Conservation (phyloP, 2,113 vertebrate genomes). For the Triplophysa tibetana region DNA sequence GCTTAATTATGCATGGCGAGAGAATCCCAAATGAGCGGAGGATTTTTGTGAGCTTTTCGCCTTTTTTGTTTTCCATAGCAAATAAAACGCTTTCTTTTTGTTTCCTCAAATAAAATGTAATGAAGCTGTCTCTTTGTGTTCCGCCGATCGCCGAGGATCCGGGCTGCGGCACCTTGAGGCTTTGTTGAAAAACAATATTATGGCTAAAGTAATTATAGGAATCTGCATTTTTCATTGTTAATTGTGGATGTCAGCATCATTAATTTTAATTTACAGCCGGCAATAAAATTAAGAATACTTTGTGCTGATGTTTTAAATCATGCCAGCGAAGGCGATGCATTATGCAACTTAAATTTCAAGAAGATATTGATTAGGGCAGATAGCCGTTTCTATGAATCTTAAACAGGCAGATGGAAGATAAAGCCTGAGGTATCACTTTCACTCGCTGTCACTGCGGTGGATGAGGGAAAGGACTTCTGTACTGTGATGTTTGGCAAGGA, state of each 20-base stretch:
- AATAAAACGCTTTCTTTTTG: slow-evolving; percentile 88
- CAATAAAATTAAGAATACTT: slow-evolving; percentile 99
- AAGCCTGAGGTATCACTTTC: slow-evolving; percentile 78
- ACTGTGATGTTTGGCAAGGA: slow-evolving; percentile 31
- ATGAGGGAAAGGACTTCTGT: slow-evolving; percentile 50
- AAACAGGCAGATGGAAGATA: slow-evolving; percentile 77
- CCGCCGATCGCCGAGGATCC: slow-evolving; percentile 94
- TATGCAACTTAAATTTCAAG: slow-evolving; percentile 82
- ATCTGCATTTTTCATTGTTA: slow-evolving; percentile 99
- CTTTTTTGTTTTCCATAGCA: slow-evolving; percentile 94
- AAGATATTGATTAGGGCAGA: slow-evolving; percentile 82
- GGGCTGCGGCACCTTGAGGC: slow-evolving; percentile 94
- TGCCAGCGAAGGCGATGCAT: slow-evolving; percentile 81
- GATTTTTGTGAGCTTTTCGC: slow-evolving; percentile 82
- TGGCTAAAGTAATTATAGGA: slow-evolving; percentile 99
- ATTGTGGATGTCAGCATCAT: slow-evolving; percentile 99
- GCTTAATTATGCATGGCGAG: slow-evolving; percentile 99
- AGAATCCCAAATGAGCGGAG: slow-evolving; percentile 99
- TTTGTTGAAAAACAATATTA: slow-evolving; percentile 95
- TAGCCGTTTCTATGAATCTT: slow-evolving; percentile 81
- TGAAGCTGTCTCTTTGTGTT: slow-evolving; percentile 99
- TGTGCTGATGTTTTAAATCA: slow-evolving; percentile 99
- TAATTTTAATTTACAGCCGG: slow-evolving; percentile 99
- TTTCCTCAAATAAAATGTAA: slow-evolving; percentile 99
- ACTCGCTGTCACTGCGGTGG: slow-evolving; percentile 67